Conservation (phyloP, 2,797 vertebrate genomes). For the Tarsius wallacei region DNA sequence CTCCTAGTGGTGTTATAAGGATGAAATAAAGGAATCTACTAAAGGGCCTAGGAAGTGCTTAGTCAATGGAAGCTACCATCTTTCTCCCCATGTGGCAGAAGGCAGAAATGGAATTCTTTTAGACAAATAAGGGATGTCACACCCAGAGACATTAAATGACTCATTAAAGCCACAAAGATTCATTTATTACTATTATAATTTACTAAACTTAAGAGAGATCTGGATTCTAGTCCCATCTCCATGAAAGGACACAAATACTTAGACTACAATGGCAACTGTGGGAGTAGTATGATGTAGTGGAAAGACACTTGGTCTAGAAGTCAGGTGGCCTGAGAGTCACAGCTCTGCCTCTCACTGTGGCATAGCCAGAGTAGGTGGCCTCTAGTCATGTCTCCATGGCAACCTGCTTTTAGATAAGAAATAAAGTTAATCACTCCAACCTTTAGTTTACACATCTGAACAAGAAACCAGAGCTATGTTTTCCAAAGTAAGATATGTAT, state of each 20-base stretch:
- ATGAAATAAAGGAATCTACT: background rate
- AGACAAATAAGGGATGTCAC: slow-evolving; percentile 24
- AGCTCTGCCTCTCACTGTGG: slow-evolving; percentile 44
- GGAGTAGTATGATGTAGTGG: background rate
- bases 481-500: slow-evolving; percentile 40
- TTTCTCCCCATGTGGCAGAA: background rate
- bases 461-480: slow-evolving; percentile 41
- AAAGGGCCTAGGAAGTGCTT: background rate
- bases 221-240: slow-evolving; percentile 3
- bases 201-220: slow-evolving; percentile 55
- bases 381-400: slow-evolving; percentile 39
- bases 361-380: background rate
- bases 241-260: slow-evolving; percentile 38
- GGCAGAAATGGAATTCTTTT: slow-evolving; percentile 41
- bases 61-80: background rate
- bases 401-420: slow-evolving; percentile 67
- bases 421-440: slow-evolving; percentile 59
- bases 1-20: background rate
- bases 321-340: background rate
- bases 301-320: background rate
- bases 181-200: slow-evolving; percentile 38
- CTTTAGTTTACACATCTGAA: slow-evolving; percentile 65
- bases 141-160: slow-evolving; percentile 8
- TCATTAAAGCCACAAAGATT: slow-evolving; percentile 14
- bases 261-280: background rate